These are phyloP conservation scores for Propithecus deckenii DNA, from an alignment of 2,797 vertebrate genomes.

Conservation along the genomic window DNA sequence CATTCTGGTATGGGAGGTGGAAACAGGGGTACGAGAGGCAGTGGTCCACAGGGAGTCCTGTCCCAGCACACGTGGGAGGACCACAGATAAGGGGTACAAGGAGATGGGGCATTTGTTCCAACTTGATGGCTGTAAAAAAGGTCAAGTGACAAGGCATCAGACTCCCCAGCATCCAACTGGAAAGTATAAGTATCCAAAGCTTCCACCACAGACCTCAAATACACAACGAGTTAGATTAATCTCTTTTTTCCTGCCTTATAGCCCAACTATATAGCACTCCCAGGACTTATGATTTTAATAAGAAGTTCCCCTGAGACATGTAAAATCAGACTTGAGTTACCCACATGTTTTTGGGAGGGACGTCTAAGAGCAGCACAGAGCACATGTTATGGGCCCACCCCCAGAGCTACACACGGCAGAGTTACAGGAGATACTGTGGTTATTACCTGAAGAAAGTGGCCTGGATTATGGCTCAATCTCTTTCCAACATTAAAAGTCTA, in stretches of 20 bases:
- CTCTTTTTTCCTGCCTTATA: not conserved
- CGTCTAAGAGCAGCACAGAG: fast-evolving
- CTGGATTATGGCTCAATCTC: not conserved
- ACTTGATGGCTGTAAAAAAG: not conserved
- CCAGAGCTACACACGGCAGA: not conserved
- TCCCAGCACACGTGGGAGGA: not conserved
- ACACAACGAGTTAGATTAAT: not conserved
- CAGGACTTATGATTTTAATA: not conserved
- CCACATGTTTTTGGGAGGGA: not conserved
- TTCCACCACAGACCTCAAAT: not conserved
- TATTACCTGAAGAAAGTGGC: not conserved
- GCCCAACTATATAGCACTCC: not conserved
- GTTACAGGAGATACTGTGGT: not conserved
- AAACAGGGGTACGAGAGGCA: fast-evolving
- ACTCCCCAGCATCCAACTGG: not conserved
- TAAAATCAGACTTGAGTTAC: not conserved
- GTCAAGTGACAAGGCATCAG: not conserved
- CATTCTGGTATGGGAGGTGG: not conserved
- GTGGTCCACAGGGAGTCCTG: fast-evolving
- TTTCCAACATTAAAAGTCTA: not conserved
- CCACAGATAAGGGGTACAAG: not conserved
- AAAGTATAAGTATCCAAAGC: not conserved
- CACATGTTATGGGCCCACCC: fast-evolving
- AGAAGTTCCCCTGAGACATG: not conserved
- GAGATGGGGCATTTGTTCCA: not conserved